These are phyloP conservation scores for Ibidorhyncha struthersii DNA, from an alignment of 2,113 vertebrate species.

Conservation along the genomic window DNA sequence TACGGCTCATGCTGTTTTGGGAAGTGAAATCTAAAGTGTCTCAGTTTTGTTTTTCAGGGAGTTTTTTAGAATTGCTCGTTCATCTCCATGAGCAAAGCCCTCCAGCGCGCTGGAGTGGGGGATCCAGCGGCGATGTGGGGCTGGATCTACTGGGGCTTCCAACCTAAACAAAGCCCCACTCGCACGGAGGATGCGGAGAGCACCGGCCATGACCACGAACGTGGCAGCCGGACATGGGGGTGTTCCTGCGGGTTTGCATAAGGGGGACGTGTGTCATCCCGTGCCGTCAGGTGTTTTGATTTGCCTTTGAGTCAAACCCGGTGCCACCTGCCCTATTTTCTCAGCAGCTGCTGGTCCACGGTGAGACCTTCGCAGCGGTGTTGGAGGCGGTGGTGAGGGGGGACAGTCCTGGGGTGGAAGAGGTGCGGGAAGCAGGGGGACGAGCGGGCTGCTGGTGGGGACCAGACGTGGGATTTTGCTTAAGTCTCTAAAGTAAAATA, in stretches of 20 bases:
- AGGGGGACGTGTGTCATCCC: rapidly evolving
- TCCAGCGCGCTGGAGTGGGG: not conserved
- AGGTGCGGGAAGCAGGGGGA: not conserved
- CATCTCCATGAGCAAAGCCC: not conserved
- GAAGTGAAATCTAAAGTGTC: not conserved
- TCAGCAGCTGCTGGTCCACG: not conserved
- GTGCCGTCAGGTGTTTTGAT: not conserved
- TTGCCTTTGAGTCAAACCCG: not conserved
- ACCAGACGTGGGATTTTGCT: rapidly evolving
- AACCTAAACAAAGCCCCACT: not conserved
- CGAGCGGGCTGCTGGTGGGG: not conserved
- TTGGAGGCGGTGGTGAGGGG: rapidly evolving
- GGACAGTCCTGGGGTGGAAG: not conserved
- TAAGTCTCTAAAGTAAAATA: not conserved
- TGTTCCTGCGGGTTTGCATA: not conserved
- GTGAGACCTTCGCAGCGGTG: rapidly evolving
- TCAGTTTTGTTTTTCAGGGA: not conserved
- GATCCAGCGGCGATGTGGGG: not conserved
- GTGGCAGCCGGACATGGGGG: not conserved
- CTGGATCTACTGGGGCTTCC: not conserved
- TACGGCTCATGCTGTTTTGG: not conserved
- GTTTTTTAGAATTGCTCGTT: not conserved
- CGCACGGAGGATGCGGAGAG: not conserved
- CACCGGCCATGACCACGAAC: not conserved
- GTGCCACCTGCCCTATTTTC: not conserved